Conservation (phyloP, 2,888 invertebrate species). For the Polydrusus tereticollis region DNA sequence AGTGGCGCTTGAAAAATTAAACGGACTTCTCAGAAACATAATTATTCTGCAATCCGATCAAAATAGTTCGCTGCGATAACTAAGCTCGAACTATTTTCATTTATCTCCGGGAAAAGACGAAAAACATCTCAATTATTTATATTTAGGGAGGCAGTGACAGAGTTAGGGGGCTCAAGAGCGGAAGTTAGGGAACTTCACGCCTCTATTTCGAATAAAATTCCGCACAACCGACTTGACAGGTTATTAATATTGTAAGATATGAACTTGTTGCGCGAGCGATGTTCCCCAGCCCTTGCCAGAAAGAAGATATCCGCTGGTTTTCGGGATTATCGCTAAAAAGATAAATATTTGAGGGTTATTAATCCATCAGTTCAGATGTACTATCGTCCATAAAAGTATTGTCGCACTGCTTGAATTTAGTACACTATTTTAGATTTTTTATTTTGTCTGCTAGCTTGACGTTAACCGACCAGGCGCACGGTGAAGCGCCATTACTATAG, state of each 20-base stretch:
- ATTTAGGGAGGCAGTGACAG: slow-evolving; percentile 42
- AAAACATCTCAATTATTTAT: slow-evolving; percentile 49
- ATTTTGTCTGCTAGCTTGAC: too few species aligned
- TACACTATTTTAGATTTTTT: too few species aligned
- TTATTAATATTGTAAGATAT: slow-evolving; percentile 49
- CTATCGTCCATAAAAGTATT: too few species aligned
- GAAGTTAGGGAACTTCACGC: slow-evolving; percentile 42
- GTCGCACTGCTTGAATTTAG: too few species aligned
- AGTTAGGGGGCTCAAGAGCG: slow-evolving; percentile 37
- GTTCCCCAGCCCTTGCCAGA: not conserved
- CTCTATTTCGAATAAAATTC: slow-evolving; percentile 50
- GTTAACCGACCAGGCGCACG: too few species aligned
- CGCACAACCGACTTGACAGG: slow-evolving; percentile 45
- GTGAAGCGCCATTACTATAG: too few species aligned
- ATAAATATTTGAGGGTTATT: slow-evolving; percentile 18
- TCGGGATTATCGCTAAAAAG: slow-evolving; percentile 19
- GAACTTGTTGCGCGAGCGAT: slow-evolving; percentile 44
- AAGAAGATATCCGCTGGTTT: slow-evolving; percentile 17
- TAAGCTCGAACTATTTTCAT: slow-evolving; percentile 30
- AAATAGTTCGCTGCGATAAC: slow-evolving; percentile 13
- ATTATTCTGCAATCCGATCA: too few species aligned
- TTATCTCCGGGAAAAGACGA: slow-evolving; percentile 28
- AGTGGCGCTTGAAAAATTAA: not conserved
- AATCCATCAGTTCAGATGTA: too few species aligned
- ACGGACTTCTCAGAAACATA: too few species aligned